Evolutionary conservation across 2,888 invertebrate genomes (phyloP).

Genomic region (Caradrina clavipalpis): DNA sequence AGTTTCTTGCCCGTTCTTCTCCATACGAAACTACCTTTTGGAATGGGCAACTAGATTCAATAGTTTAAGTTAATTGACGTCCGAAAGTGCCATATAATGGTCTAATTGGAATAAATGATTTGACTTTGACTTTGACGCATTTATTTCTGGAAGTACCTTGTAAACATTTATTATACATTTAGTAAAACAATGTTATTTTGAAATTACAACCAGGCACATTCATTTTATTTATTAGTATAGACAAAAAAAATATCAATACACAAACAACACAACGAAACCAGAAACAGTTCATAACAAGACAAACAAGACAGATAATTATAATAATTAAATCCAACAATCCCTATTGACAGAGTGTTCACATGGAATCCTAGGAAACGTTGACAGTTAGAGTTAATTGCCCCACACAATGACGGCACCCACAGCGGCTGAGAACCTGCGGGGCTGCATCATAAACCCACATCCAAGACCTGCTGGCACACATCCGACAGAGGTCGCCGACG

Average conservation of each 20-base stretch:
- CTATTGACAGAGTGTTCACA: constrained; percentile 74
- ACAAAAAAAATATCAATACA: not conserved
- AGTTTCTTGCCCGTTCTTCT: no score
- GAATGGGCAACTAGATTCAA: no score
- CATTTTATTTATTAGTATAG: no score
- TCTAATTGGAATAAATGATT: no score
- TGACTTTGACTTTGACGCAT: no score
- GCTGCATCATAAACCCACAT: constrained; percentile 85
- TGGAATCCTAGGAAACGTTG: constrained; percentile 78
- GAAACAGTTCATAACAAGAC: constrained; percentile 55
- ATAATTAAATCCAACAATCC: constrained; percentile 69
- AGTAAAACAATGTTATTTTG: no score
- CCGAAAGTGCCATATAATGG: no score
- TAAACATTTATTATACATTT: no score
- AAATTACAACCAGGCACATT: no score
- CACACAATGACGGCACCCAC: constrained; percentile 78
- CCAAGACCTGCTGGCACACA: constrained; percentile 85
- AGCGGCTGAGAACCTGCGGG: constrained; percentile 76
- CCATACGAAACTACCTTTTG: no score
- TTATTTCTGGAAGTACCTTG: no score
- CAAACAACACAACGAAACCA: constrained; percentile 15
- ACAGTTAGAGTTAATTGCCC: constrained; percentile 81
- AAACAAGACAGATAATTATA: constrained; percentile 62
- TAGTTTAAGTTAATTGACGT: no score
- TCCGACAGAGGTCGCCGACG: constrained; percentile 59